Conservation (phyloP, 2,113 vertebrate genomes). For the Lagopus muta region DNA sequence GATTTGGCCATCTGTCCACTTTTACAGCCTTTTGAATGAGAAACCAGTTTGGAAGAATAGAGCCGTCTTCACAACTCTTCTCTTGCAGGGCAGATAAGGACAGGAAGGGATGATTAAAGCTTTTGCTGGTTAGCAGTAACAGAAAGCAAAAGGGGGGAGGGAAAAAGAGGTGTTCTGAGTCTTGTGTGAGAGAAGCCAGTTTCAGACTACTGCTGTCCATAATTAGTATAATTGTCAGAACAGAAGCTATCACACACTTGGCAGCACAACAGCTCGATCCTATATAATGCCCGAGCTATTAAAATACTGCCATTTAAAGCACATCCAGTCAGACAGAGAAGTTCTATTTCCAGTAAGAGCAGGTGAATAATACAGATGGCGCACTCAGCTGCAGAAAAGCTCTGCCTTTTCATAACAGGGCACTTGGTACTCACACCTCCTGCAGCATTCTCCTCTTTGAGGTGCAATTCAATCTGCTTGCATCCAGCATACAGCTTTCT, state of each 20-base stretch:
- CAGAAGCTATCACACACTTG: background rate
- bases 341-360: background rate
- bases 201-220: background rate
- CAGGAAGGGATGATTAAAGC: constrained; percentile 5
- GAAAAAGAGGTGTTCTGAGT: background rate
- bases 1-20: constrained; percentile 53
- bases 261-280: background rate
- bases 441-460: background rate
- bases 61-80: background rate
- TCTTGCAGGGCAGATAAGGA: constrained; percentile 25
- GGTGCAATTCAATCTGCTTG: background rate
- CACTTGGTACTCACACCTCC: background rate
- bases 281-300: background rate
- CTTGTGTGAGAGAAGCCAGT: background rate
- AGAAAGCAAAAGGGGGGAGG: background rate
- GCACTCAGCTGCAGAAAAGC: background rate
- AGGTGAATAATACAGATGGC: background rate
- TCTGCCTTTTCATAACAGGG: background rate
- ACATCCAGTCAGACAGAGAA: background rate
- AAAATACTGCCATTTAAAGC: background rate
- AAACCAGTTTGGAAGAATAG: background rate
- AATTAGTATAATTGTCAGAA: background rate
- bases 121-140: constrained; percentile 6
- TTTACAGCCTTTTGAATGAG: background rate
- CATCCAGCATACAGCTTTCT: background rate